These are phyloP conservation scores for Neotoma lepida DNA, from an alignment of 2,113 vertebrate genomes.

Conservation along the genomic window DNA sequence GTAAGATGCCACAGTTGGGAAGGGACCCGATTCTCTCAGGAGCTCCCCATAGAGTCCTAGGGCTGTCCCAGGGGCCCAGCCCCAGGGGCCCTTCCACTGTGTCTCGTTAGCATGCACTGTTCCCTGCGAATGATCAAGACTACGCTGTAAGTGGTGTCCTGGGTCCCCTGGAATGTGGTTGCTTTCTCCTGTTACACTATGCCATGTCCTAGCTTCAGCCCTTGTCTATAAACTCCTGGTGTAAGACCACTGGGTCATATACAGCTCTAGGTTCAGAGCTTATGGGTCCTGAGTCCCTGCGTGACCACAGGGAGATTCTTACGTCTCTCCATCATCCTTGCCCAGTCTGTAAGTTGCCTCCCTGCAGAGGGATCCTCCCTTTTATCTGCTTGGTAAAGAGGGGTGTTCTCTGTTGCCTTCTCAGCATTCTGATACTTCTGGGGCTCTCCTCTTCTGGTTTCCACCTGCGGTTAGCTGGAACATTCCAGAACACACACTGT, in stretches of 20 bases:
- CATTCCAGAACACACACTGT: background rate
- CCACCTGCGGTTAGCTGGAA: background rate
- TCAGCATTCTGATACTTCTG: background rate
- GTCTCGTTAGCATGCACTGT: background rate
- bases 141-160: rapidly evolving
- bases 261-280: background rate
- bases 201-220: background rate
- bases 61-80: background rate
- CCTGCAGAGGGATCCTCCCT: background rate
- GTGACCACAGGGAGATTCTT: background rate
- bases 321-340: background rate
- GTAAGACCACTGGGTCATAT: background rate
- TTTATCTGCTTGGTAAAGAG: background rate
- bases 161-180: background rate
- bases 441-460: background rate
- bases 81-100: rapidly evolving
- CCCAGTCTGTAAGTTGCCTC: background rate
- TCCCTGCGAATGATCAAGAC: background rate
- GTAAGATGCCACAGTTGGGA: background rate
- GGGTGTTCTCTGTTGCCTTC: rapidly evolving
- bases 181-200: background rate
- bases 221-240: background rate
- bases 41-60: background rate
- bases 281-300: background rate
- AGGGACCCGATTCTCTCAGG: background rate